These are phyloP conservation scores for Eclectus roratus DNA, from an alignment of 2,113 vertebrate genomes.

Conservation along the genomic window DNA sequence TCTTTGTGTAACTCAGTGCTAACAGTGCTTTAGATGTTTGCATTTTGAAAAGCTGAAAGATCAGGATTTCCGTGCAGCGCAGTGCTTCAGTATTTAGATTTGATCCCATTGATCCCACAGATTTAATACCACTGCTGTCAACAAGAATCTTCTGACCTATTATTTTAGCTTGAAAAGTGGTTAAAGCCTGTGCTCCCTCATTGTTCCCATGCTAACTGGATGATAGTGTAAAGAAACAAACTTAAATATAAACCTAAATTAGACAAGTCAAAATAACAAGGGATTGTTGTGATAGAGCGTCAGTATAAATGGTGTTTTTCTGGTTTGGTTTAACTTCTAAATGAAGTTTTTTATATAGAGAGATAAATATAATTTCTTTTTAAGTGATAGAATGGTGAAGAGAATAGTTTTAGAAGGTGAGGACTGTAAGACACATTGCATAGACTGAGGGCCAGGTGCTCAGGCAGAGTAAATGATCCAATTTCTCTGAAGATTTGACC, in stretches of 20 bases:
- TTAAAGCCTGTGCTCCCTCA: not conserved
- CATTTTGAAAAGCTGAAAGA: not conserved
- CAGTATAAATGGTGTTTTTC: not conserved
- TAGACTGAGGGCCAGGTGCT: not conserved
- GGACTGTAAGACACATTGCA: not conserved
- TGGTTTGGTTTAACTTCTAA: not conserved
- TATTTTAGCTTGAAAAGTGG: not conserved
- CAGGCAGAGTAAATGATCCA: not conserved
- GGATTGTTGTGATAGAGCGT: not conserved
- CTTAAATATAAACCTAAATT: not conserved
- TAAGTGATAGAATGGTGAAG: not conserved
- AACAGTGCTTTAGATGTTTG: not conserved
- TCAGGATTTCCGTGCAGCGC: accelerated
- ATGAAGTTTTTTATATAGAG: not conserved
- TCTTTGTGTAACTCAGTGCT: not conserved
- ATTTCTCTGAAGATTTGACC: not conserved
- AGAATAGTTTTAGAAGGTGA: not conserved
- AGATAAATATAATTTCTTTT: not conserved
- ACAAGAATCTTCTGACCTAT: not conserved
- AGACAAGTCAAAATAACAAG: not conserved
- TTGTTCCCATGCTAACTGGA: not conserved
- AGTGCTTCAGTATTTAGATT: not conserved
- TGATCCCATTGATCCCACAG: not conserved
- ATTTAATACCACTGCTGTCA: not conserved
- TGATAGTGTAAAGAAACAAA: not conserved